Evolutionary conservation across 2,113 vertebrate species (phyloP).

Genomic region (Pomatostomus ruficeps): DNA sequence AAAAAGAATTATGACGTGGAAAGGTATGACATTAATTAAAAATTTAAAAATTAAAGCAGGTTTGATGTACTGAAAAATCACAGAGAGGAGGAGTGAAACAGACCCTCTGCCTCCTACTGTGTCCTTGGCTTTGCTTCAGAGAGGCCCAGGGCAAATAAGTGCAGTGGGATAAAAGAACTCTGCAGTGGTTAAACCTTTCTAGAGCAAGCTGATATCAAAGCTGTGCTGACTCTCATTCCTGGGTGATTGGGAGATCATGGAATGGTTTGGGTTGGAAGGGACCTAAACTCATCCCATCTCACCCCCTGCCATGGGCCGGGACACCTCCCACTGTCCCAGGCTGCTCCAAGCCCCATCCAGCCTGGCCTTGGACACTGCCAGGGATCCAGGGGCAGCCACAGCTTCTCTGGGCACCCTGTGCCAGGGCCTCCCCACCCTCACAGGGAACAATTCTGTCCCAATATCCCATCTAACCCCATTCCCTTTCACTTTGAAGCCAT

Average conservation of each 20-base stretch:
- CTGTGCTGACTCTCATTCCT: neutral
- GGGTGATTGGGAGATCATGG: neutral
- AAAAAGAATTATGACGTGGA: no score
- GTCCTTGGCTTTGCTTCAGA: neutral
- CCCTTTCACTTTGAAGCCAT: neutral
- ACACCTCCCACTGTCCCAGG: fast-evolving
- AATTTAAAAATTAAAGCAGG: no score
- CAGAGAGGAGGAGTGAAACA: neutral
- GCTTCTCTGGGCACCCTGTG: neutral
- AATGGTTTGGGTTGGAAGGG: neutral
- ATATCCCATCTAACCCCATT: fast-evolving
- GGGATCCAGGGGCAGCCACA: neutral
- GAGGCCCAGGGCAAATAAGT: neutral
- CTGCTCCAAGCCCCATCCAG: fast-evolving
- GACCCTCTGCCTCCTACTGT: neutral
- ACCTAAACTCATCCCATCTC: fast-evolving
- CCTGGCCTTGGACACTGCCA: neutral
- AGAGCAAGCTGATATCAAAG: neutral
- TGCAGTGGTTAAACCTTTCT: neutral
- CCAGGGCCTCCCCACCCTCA: fast-evolving
- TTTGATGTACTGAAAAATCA: neutral
- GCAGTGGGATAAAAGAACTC: neutral
- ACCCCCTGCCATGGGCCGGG: neutral
- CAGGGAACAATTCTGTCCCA: fast-evolving
- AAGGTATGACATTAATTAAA: no score